phyloP scores from a whole-genome alignment of 2,113 vertebrate species.

The Centrocercus urophasianus region DNA sequence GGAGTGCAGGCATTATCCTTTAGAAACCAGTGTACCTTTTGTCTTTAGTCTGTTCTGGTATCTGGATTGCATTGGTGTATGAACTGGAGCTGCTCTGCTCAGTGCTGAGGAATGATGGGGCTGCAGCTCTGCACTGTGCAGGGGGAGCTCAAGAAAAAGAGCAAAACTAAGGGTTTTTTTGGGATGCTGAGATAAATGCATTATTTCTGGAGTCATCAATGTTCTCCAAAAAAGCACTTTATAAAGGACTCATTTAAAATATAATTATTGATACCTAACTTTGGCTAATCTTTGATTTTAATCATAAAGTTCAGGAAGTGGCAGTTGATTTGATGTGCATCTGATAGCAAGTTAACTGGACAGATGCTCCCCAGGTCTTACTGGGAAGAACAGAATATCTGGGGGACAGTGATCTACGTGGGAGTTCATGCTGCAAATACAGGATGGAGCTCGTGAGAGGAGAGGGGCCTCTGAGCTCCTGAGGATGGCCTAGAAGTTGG shows the following conservation, averaged over 20 bases:
- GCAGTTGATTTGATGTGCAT: background rate
- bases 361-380: background rate
- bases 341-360: background rate
- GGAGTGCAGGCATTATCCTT: background rate
- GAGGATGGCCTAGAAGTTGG: background rate
- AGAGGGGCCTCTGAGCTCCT: background rate
- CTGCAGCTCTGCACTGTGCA: background rate
- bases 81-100: background rate
- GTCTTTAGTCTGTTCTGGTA: accelerated
- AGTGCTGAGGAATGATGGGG: background rate
- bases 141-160: background rate
- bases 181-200: background rate
- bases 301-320: background rate
- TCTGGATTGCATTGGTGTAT: background rate
- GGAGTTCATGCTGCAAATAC: background rate
- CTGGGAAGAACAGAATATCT: background rate
- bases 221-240: background rate
- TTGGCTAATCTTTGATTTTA: background rate
- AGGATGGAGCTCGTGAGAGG: background rate
- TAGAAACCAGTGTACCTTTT: background rate
- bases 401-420: accelerated
- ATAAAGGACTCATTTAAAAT: background rate
- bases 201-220: background rate
- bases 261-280: background rate
- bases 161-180: background rate